A percentile compares a stretch with the other conserved stretches of the same genome.
phyloP scores from a whole-genome alignment of 2,113 vertebrate genomes.

The Ceyx melanurus region DNA sequence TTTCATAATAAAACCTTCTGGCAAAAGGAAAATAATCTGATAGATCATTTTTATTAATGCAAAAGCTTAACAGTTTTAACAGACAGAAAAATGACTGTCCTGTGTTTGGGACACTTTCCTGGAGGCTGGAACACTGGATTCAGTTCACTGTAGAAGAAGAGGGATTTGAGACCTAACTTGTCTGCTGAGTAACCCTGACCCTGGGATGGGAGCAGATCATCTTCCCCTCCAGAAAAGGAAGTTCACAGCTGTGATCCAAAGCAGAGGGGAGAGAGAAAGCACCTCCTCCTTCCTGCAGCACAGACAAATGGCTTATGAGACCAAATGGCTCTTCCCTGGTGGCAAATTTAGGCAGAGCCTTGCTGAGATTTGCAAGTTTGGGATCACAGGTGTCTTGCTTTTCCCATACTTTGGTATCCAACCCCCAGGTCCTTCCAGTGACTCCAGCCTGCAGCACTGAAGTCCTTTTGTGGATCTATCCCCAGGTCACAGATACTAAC shows the following conservation, averaged over 20 bases:
- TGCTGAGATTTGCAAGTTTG: not conserved
- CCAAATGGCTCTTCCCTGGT: not conserved
- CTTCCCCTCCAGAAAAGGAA: not conserved
- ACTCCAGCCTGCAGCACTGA: not conserved
- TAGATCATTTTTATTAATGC: not conserved
- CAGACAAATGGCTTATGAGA: not conserved
- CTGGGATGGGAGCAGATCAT: not conserved
- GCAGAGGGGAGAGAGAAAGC: not conserved
- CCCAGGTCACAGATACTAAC: not conserved
- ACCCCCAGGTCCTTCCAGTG: not conserved
- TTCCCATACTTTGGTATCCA: not conserved
- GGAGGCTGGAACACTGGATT: not conserved
- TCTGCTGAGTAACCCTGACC: not conserved
- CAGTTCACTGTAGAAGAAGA: not conserved
- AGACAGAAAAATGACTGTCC: not conserved
- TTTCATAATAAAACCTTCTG: not conserved
- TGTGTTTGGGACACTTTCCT: not conserved
- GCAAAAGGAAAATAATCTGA: not conserved
- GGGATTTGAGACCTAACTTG: not conserved
- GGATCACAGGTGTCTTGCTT: not conserved
- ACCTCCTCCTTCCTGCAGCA: not conserved
- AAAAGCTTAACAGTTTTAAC: not conserved
- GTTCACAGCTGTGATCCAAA: not conserved
- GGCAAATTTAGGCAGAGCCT: not conserved
- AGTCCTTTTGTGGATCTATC: conserved; percentile 26